Evolutionary conservation across 2,797 vertebrate genomes (phyloP).

Genomic region (Capromys pilorides): DNA sequence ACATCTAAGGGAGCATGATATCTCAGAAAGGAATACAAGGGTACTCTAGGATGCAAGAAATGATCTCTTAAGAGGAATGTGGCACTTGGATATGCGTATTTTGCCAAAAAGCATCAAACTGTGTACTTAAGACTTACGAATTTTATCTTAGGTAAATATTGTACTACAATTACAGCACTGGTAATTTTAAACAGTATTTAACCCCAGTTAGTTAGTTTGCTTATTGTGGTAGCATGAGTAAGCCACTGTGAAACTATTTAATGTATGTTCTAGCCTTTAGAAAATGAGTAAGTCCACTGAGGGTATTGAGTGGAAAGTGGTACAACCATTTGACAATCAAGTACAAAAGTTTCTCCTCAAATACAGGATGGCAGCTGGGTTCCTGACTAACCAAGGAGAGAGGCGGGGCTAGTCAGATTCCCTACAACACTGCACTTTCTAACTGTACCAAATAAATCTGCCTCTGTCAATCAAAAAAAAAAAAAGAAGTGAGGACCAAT

Average conservation of each 20-base stretch:
- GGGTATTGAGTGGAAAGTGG: background rate
- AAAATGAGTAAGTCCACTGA: background rate
- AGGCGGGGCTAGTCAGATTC: background rate
- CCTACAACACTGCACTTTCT: background rate
- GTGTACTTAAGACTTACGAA: background rate
- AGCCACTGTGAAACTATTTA: background rate
- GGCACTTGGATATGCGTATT: background rate
- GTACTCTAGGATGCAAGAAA: background rate
- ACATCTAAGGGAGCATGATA: background rate
- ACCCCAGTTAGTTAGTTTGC: background rate
- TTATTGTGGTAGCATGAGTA: background rate
- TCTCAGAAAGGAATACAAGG: background rate
- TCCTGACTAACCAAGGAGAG: background rate
- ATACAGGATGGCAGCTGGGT: background rate
- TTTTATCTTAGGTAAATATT: background rate
- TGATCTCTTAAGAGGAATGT: background rate
- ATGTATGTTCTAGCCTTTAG: background rate
- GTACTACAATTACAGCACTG: conserved; percentile 4
- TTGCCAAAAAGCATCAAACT: conserved; percentile 7
- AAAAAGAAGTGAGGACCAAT: background rate
- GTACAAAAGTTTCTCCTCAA: background rate
- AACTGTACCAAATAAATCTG: background rate
- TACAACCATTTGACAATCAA: background rate
- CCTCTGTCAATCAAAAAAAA: background rate
- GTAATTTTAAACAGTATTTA: conserved; percentile 1